Evolutionary conservation across 2,113 vertebrate species (phyloP).

Genomic region (Amblyornis subalaris): DNA sequence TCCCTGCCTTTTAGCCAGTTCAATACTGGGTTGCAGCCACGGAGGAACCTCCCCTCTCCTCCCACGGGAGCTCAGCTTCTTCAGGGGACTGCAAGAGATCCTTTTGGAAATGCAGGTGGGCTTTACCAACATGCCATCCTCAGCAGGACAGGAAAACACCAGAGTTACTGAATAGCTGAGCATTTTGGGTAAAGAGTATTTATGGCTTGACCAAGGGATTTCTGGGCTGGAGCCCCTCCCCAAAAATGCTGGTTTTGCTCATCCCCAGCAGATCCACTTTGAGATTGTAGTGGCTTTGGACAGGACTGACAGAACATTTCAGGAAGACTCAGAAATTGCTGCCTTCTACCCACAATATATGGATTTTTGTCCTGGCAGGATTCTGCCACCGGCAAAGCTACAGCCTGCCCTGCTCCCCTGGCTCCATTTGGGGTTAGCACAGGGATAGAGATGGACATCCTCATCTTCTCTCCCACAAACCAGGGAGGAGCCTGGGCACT

Average conservation of each 20-base stretch:
- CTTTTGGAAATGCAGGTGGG: neutral
- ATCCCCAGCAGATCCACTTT: neutral
- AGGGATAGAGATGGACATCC: neutral
- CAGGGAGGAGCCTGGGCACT: neutral
- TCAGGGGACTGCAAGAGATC: neutral
- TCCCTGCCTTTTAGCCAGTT: neutral
- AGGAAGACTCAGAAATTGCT: neutral
- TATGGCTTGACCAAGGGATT: neutral
- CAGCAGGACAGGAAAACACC: neutral
- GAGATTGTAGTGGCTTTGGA: neutral
- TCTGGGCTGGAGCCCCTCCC: rapidly evolving
- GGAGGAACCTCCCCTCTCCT: neutral
- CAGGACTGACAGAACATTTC: neutral
- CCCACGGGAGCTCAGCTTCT: neutral
- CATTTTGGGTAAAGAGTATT: neutral
- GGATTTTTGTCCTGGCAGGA: rapidly evolving
- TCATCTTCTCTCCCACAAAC: neutral
- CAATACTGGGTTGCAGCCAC: rapidly evolving
- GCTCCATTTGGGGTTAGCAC: rapidly evolving
- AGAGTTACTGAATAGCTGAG: neutral
- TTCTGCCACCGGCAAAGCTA: neutral
- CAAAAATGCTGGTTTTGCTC: neutral
- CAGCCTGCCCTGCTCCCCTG: neutral
- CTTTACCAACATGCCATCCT: neutral
- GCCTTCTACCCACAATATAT: rapidly evolving